Evolutionary conservation across 2,797 vertebrate genomes (phyloP).

Genomic region (Ptychadena robeensis): DNA sequence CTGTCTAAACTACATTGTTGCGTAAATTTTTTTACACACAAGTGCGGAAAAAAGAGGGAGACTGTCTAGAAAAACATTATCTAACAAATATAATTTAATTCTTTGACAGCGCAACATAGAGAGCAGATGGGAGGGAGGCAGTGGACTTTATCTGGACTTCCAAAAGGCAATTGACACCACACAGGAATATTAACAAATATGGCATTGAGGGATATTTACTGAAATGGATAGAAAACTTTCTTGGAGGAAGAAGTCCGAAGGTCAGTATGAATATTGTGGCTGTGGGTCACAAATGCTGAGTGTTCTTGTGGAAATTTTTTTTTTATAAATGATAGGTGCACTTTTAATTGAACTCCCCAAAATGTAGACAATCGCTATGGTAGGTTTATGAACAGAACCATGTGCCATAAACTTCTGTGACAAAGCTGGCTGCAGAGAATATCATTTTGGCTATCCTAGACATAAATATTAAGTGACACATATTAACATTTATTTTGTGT

Average conservation of each 20-base stretch:
- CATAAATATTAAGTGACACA: not conserved
- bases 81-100: conserved; percentile 63
- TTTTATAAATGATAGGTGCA: not conserved
- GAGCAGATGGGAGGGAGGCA: conserved; percentile 62
- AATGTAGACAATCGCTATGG: not conserved
- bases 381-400: not conserved
- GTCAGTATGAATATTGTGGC: conserved; percentile 54
- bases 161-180: conserved; percentile 59
- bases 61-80: conserved; percentile 39
- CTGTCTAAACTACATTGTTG: conserved; percentile 11
- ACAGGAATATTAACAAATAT: conserved; percentile 62
- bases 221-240: conserved; percentile 63
- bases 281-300: conserved; percentile 30
- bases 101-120: conserved; percentile 60
- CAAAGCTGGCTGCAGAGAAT: not conserved
- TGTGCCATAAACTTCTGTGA: not conserved
- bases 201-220: conserved; percentile 61
- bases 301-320: conserved; percentile 26
- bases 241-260: conserved; percentile 62
- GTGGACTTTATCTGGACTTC: conserved; percentile 62
- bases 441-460: not conserved
- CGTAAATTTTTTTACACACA: not conserved
- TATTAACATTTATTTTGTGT: not conserved
- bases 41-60: conserved; percentile 15
- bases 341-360: not conserved